These are phyloP conservation scores for Drosophila kohkoa DNA, from an alignment of 1,140 invertebrate genomes.

Conservation along the genomic window DNA sequence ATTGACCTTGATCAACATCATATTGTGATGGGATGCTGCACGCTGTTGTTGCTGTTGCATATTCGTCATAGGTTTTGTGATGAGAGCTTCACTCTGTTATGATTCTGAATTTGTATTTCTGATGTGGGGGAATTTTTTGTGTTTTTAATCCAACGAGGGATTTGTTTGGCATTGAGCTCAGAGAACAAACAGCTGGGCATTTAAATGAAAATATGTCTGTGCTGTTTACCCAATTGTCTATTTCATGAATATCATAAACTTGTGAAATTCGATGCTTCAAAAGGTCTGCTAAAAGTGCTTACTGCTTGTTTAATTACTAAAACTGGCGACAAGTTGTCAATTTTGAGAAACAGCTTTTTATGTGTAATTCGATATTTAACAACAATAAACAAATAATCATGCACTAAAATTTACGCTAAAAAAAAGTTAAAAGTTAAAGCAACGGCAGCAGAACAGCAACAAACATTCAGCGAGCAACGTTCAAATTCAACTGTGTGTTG, in stretches of 20 bases:
- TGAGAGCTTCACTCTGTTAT: neutral
- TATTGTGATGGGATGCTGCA: slow-evolving; percentile 44
- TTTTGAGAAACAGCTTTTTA: slow-evolving; percentile 29
- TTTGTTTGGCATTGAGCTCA: slow-evolving; percentile 18
- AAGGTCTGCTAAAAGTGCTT: slow-evolving; percentile 14
- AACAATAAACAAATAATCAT: slow-evolving; percentile 12
- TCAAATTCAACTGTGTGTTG: slow-evolving; percentile 26
- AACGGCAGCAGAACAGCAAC: slow-evolving; percentile 29
- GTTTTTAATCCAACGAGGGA: slow-evolving; percentile 21
- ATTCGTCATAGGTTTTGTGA: slow-evolving; percentile 32
- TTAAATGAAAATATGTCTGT: slow-evolving; percentile 5
- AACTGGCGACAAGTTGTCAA: slow-evolving; percentile 27
- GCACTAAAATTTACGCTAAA: slow-evolving; percentile 31
- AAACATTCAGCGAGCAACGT: slow-evolving; percentile 32
- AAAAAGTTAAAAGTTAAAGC: slow-evolving; percentile 14
- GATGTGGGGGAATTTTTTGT: slow-evolving; percentile 15
- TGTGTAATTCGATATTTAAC: slow-evolving; percentile 23
- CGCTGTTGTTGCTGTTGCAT: slow-evolving; percentile 33
- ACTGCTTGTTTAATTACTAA: slow-evolving; percentile 13
- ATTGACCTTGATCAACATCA: slow-evolving; percentile 76
- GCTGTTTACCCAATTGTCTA: slow-evolving; percentile 14
- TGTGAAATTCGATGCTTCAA: slow-evolving; percentile 6
- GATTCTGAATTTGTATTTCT: neutral
- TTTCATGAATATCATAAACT: slow-evolving; percentile 7
- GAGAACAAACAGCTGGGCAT: slow-evolving; percentile 37